phyloP scores from a whole-genome alignment of 2,888 invertebrate species.

The Andrena minutula region DNA sequence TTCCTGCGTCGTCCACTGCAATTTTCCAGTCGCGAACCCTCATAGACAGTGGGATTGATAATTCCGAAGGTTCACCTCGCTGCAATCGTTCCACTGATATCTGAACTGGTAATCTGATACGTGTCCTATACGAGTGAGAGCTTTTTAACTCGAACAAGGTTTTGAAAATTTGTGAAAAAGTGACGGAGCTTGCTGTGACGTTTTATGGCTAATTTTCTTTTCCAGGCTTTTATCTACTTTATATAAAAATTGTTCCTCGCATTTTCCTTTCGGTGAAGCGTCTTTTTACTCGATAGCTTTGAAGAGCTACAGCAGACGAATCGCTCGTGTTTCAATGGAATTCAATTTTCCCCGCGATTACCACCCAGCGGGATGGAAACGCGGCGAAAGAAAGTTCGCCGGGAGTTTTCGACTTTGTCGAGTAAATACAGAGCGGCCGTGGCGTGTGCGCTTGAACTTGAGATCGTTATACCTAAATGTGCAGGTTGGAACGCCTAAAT shows the following conservation, averaged over 20 bases:
- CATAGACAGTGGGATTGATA: slow-evolving; percentile 10
- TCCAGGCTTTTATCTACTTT: too few species aligned
- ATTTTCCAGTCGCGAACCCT: slow-evolving; percentile 3
- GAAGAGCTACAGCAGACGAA: background rate
- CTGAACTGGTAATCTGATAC: too few species aligned
- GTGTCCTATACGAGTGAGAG: too few species aligned
- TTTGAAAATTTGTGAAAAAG: too few species aligned
- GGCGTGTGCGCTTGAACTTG: slow-evolving; percentile 72
- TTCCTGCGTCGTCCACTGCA: background rate
- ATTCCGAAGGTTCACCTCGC: background rate
- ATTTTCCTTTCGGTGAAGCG: too few species aligned
- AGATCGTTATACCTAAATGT: slow-evolving; percentile 64
- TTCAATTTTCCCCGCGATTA: slow-evolving; percentile 14
- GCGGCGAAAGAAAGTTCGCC: slow-evolving; percentile 22
- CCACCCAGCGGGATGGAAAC: background rate
- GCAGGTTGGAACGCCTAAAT: slow-evolving; percentile 48
- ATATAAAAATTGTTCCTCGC: too few species aligned
- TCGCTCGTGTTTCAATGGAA: slow-evolving; percentile 37
- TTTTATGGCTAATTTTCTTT: too few species aligned
- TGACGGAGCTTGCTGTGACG: too few species aligned
- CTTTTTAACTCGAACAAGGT: too few species aligned
- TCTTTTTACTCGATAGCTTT: background rate
- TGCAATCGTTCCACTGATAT: background rate
- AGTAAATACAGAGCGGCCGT: slow-evolving; percentile 44
- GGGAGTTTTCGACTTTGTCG: slow-evolving; percentile 28